Conservation (phyloP, 2,797 vertebrate genomes). For the Micromesistius poutassou region DNA sequence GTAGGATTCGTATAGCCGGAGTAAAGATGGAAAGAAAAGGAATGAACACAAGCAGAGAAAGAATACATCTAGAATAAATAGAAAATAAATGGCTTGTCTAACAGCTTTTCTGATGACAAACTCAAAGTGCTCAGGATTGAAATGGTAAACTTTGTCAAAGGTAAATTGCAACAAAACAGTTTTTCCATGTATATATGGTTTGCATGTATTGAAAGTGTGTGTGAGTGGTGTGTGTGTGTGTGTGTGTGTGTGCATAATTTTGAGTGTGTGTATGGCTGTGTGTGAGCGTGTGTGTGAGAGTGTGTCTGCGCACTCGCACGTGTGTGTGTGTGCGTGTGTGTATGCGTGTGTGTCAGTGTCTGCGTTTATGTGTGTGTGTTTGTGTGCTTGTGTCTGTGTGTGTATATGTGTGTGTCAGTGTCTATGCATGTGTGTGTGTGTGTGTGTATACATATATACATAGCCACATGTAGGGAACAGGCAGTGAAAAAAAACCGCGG, state of each 20-base stretch:
- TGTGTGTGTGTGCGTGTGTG: conserved; percentile 10
- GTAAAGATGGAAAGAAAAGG: background rate
- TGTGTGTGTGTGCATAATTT: no score
- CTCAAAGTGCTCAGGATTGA: background rate
- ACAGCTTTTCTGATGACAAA: background rate
- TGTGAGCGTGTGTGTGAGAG: conserved; percentile 35
- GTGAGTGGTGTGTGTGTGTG: background rate
- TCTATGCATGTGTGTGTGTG: conserved; percentile 1
- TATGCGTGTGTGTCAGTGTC: background rate
- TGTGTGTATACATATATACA: background rate
- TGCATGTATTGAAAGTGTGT: background rate
- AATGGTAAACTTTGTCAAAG: background rate
- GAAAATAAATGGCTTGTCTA: background rate
- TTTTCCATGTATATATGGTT: background rate
- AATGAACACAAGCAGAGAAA: background rate
- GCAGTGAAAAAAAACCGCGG: background rate
- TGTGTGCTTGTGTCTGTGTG: conserved; percentile 28
- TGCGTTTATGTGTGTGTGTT: conserved; percentile 41
- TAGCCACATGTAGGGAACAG: background rate
- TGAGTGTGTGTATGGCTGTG: conserved; percentile 32
- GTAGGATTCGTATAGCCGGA: background rate
- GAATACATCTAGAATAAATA: background rate
- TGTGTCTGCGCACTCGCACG: no score
- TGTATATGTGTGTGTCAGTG: conserved; percentile 10
- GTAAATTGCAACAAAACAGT: background rate